Base-by-base conservation (phyloP, 2,888 invertebrate genomes). In the Cephus runcator region DNA sequence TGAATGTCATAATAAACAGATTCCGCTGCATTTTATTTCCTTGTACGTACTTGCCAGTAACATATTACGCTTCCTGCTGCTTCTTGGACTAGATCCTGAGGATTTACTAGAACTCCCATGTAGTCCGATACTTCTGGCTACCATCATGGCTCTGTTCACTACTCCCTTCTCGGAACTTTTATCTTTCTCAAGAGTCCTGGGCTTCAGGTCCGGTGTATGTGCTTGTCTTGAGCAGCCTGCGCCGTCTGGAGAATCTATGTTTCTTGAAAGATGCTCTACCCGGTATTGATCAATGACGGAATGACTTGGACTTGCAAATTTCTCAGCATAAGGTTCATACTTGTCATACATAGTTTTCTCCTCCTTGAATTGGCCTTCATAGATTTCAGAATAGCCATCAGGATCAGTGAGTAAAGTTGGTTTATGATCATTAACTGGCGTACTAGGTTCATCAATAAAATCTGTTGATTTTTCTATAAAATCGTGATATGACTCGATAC, bases 21-120 rank as follows among this genome's bases (percentile, higher is more conserved):
- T 3, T 12, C 35, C 35, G 0, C 35, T 35, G 35, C 12, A 56
- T 56, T 56, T 56, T 56, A 56, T 56, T 56, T 9, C 56, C 9
- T 9, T 23, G 9, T 34, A 93, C 95, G 94, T 88, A 96, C 95
- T 96, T 69, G 95, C 95, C 56, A 96, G 92, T 56, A 96, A 93
- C 34, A 95, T 95, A 88, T 95, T 96, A 9, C 92, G 90, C 80
- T 87, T 90, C 81, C 88, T 87, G 12, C 80, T 83, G 82, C 86
- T 90, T 82, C 90, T 90, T 1, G 92, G 92, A 79, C 90, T 91
- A 68, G 86, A 89, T 31, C 82, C 87, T 30, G 89, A 89, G 73
- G 89, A 87, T 79, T 91, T 90, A 68, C 87, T 88, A 30, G 89
- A 88, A 69, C 87, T 87, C 34, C 90, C 84, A 77, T 90, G 91